A percentile compares a stretch with the other conserved stretches of the same genome.
Conservation (phyloP, 2,113 vertebrate species). For the Dipodomys ordii region DNA sequence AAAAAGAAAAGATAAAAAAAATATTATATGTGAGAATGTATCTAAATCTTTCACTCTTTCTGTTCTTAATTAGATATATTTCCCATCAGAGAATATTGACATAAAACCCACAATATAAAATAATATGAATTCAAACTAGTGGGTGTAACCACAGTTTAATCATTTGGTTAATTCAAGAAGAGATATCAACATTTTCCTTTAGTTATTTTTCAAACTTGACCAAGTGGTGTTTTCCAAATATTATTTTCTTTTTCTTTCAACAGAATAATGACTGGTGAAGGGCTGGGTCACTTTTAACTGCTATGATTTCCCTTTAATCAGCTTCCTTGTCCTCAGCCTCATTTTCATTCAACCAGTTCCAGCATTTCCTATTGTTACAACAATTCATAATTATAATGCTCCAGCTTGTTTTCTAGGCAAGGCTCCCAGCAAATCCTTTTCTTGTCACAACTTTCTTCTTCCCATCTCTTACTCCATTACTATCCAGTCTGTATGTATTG, state of each 20-base stretch:
- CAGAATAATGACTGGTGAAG: background rate
- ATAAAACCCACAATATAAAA: background rate
- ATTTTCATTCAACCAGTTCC: slow-evolving; percentile 54
- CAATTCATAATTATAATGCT: slow-evolving; percentile 29
- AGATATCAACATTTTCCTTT: slow-evolving; percentile 7
- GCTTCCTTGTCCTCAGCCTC: slow-evolving; percentile 24
- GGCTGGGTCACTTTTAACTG: slow-evolving; percentile 15
- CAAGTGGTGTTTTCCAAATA: slow-evolving; percentile 11
- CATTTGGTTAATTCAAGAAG: slow-evolving; percentile 31
- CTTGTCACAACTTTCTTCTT: background rate
- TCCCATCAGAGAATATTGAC: background rate
- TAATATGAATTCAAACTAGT: background rate
- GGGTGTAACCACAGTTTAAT: background rate
- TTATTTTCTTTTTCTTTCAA: slow-evolving; percentile 49
- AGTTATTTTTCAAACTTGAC: background rate
- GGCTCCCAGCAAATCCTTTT: background rate
- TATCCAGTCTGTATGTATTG: background rate
- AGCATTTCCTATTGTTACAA: slow-evolving; percentile 1
- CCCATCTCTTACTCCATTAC: background rate
- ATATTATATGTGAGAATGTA: background rate
- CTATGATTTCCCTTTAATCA: slow-evolving; percentile 58
- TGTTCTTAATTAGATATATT: background rate
- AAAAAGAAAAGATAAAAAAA: background rate
- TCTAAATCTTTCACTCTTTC: background rate
- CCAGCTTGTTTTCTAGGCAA: background rate